These are phyloP conservation scores for Acleris laterana DNA, from an alignment of 2,888 invertebrate species.

Conservation along the genomic window DNA sequence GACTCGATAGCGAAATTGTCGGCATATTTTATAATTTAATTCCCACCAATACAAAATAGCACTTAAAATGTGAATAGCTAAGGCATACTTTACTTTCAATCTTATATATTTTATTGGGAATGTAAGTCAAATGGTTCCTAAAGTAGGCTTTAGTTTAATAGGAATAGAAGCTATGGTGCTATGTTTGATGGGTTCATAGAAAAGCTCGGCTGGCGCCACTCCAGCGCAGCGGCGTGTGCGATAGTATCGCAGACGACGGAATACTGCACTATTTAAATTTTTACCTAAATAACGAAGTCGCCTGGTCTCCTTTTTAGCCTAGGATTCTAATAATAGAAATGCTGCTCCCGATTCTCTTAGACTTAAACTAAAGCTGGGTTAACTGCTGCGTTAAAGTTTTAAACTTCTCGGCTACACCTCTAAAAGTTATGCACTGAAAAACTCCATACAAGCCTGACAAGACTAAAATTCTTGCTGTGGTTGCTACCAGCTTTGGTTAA, in stretches of 20 bases:
- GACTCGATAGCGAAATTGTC: conserved; percentile 79
- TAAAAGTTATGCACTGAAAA: too few relatives aligned
- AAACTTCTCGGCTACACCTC: too few relatives aligned
- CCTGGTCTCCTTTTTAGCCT: conserved; percentile 11
- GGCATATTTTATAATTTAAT: conserved; percentile 71
- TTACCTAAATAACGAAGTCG: conserved; percentile 45
- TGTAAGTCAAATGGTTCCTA: conserved; percentile 60
- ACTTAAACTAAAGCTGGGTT: background rate
- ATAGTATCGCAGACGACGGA: conserved; percentile 70
- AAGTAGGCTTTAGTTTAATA: conserved; percentile 62
- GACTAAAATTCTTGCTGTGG: too few relatives aligned
- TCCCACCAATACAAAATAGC: conserved; percentile 39
- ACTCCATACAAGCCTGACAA: too few relatives aligned
- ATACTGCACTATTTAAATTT: conserved; percentile 60
- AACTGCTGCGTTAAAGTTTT: too few relatives aligned
- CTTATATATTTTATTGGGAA: conserved; percentile 49
- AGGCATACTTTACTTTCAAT: conserved; percentile 50
- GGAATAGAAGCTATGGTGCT: conserved; percentile 64
- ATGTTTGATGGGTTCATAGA: conserved; percentile 49
- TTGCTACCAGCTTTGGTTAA: too few relatives aligned
- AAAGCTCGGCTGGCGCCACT: conserved; percentile 67
- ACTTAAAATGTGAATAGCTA: conserved; percentile 47
- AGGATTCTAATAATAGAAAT: conserved; percentile 2
- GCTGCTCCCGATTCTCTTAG: background rate
- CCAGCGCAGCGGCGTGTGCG: conserved; percentile 60